Evolutionary conservation across 2,113 vertebrate species (phyloP).

Genomic region (Oxyura jamaicensis): DNA sequence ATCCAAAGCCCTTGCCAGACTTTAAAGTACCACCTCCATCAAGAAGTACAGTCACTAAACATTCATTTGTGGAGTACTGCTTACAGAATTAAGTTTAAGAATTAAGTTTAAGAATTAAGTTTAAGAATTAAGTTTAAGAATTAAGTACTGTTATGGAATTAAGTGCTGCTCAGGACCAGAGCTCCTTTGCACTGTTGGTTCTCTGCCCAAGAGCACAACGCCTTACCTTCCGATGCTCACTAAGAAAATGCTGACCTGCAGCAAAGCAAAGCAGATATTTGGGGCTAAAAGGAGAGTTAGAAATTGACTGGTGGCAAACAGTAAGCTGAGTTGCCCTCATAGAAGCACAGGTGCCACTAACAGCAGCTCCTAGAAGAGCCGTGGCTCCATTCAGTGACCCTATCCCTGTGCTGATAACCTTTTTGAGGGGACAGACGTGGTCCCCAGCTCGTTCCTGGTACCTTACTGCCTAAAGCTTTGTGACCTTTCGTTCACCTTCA

Average conservation of each 20-base stretch:
- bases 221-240: not conserved
- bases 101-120: too few relatives aligned
- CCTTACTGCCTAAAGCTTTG: not conserved
- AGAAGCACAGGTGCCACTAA: not conserved
- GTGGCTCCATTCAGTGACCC: not conserved
- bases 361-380: not conserved
- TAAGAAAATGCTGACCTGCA: not conserved
- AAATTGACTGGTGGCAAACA: not conserved
- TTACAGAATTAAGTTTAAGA: not conserved
- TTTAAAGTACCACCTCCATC: not conserved
- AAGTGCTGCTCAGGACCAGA: not conserved
- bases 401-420: not conserved
- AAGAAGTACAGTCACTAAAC: not conserved
- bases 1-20: not conserved
- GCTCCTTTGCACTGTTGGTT: not conserved
- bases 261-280: not conserved
- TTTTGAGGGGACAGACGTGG: not conserved
- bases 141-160: too few relatives aligned
- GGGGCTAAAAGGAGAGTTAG: not conserved
- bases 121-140: too few relatives aligned
- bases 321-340: not conserved
- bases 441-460: not conserved
- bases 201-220: not conserved
- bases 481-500: constrained; percentile 24
- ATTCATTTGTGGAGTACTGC: not conserved